These are phyloP conservation scores for Plagodis dolabraria DNA, from an alignment of 2,888 invertebrate genomes.

Conservation along the genomic window DNA sequence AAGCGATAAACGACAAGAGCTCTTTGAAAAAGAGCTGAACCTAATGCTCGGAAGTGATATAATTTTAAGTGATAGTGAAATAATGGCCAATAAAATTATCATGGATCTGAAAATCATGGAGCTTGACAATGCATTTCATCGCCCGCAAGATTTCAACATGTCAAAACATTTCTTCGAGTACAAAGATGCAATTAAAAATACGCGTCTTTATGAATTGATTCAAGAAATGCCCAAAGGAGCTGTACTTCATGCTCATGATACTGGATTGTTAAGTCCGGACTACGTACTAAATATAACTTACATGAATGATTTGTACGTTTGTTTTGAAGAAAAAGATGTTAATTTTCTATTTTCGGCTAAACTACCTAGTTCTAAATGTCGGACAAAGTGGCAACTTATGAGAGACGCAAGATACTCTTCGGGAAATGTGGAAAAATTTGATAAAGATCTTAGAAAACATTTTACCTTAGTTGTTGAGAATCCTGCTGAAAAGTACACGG, in stretches of 20 bases:
- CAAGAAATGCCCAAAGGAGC: constrained; percentile 90
- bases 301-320: constrained; percentile 84
- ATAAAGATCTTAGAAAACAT: constrained; percentile 76
- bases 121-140: constrained; percentile 70
- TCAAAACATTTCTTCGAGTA: constrained; percentile 88
- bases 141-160: constrained; percentile 84
- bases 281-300: constrained; percentile 87
- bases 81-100: constrained; percentile 82
- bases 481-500: constrained; percentile 69
- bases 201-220: constrained; percentile 87
- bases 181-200: constrained; percentile 83
- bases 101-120: constrained; percentile 84
- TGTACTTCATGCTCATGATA: constrained; percentile 88
- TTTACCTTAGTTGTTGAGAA: constrained; percentile 84
- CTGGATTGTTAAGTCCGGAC: constrained; percentile 85
- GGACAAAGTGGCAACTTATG: constrained; percentile 76
- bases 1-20: constrained; percentile 60
- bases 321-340: constrained; percentile 58
- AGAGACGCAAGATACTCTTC: constrained; percentile 75
- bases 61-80: constrained; percentile 77
- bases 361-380: constrained; percentile 50
- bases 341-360: constrained; percentile 61
- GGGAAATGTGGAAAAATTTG: constrained; percentile 78
- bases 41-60: constrained; percentile 82
- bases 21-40: constrained; percentile 77